A percentile compares a stretch with the other conserved stretches of the same genome.
Evolutionary conservation across 2,113 vertebrate species (phyloP).

Genomic region (Orientallactaga bullata): DNA sequence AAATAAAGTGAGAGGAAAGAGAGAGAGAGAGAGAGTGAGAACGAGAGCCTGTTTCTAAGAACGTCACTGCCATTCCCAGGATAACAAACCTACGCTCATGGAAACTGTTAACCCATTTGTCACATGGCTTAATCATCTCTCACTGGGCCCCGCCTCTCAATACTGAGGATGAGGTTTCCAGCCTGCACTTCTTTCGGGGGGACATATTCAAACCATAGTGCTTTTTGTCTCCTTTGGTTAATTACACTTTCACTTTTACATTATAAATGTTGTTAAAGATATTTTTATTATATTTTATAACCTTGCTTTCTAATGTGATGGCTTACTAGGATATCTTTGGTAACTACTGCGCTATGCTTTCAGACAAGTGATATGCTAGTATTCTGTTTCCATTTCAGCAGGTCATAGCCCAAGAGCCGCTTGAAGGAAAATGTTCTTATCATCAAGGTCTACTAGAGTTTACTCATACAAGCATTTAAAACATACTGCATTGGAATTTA

Average conservation of each 20-base stretch:
- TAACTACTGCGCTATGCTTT: neutral
- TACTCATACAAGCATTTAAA: neutral
- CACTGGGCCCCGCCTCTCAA: neutral
- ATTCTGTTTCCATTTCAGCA: neutral
- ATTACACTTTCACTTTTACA: neutral
- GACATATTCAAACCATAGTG: neutral
- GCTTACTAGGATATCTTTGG: neutral
- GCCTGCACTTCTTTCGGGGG: neutral
- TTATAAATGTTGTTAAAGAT: neutral
- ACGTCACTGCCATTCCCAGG: neutral
- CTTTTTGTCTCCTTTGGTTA: neutral
- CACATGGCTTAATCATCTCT: neutral
- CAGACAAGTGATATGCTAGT: neutral
- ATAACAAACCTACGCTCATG: neutral
- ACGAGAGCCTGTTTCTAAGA: too few species aligned
- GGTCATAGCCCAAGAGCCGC: neutral
- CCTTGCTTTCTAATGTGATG: neutral
- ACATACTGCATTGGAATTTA: neutral
- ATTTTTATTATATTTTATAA: neutral
- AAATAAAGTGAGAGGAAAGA: too few species aligned
- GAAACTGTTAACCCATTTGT: neutral
- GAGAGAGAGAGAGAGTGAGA: neutral
- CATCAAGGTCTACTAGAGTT: neutral
- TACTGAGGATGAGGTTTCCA: neutral
- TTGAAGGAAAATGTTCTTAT: constrained; percentile 30